Conservation (phyloP, 2,797 vertebrate genomes). For the Euthynnus affinis region DNA sequence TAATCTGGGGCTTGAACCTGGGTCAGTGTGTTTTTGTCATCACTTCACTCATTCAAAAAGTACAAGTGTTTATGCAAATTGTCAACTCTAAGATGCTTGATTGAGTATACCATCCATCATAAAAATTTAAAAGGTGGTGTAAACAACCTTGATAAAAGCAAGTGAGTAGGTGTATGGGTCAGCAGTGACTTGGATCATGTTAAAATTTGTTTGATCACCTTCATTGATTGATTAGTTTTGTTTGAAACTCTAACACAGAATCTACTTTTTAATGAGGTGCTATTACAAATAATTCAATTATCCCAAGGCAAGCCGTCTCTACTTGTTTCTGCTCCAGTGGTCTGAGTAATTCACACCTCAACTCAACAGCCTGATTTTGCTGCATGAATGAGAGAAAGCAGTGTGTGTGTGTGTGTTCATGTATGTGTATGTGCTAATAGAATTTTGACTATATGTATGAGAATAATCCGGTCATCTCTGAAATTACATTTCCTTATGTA, state of each 20-base stretch:
- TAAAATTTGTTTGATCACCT: slow-evolving; percentile 65
- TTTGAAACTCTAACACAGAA: slow-evolving; percentile 70
- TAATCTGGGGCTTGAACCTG: slow-evolving; percentile 7
- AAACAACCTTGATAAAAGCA: slow-evolving; percentile 37
- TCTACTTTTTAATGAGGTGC: slow-evolving; percentile 77
- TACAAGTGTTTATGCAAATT: slow-evolving; percentile 5
- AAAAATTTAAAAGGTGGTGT: slow-evolving; percentile 1
- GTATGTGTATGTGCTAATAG: not conserved
- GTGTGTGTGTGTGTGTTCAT: not conserved
- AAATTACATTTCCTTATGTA: not conserved
- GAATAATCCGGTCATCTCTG: slow-evolving; percentile 1
- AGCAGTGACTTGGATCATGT: slow-evolving; percentile 35
- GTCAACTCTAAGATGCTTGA: not conserved
- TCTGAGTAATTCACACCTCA: slow-evolving; percentile 80
- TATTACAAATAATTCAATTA: slow-evolving; percentile 85
- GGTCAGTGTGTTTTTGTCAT: not conserved
- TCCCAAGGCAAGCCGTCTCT: slow-evolving; percentile 68
- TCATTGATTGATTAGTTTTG: slow-evolving; percentile 77
- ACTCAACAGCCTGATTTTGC: slow-evolving; percentile 70
- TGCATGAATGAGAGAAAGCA: slow-evolving; percentile 54
- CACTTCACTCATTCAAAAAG: not conserved
- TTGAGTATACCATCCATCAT: slow-evolving; percentile 2
- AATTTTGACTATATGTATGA: not conserved
- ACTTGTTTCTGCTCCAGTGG: slow-evolving; percentile 79
- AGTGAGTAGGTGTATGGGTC: slow-evolving; percentile 22